A percentile compares a stretch with the other conserved stretches of the same genome.
These are phyloP conservation scores for Eretmocerus hayati DNA, from an alignment of 2,888 invertebrate species.

Conservation along the genomic window DNA sequence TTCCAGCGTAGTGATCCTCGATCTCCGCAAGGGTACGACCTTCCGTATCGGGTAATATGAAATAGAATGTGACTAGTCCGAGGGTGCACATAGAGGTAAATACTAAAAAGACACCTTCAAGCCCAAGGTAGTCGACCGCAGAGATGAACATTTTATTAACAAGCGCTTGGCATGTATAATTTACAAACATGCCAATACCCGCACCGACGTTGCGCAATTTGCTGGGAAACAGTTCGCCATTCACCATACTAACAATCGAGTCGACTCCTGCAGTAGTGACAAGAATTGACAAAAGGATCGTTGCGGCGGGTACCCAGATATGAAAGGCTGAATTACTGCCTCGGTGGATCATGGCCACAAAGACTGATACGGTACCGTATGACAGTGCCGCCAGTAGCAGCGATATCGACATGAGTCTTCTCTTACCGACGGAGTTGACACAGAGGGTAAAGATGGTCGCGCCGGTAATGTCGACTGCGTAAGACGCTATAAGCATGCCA, in stretches of 20 bases:
- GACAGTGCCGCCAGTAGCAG: neutral
- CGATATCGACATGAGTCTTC: neutral
- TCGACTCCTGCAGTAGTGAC: neutral
- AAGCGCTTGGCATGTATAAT: neutral
- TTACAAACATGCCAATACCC: constrained; percentile 1
- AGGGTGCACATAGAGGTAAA: neutral
- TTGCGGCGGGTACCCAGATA: neutral
- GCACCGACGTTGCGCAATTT: neutral
- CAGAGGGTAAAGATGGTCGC: neutral
- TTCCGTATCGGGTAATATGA: neutral
- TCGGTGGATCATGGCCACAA: neutral
- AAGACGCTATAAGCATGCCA: neutral
- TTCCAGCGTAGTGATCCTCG: neutral
- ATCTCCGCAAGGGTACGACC: neutral
- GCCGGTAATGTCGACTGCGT: neutral
- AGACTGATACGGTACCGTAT: neutral
- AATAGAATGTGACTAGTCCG: neutral
- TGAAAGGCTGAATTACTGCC: neutral
- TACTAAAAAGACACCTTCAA: neutral
- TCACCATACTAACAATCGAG: neutral
- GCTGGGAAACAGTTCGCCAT: constrained; percentile 1
- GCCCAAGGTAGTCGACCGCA: neutral
- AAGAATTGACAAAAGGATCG: neutral
- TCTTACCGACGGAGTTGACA: neutral
- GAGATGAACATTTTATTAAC: neutral